These are phyloP conservation scores for Crematogaster levior DNA, from an alignment of 2,888 invertebrate genomes.

Conservation along the genomic window DNA sequence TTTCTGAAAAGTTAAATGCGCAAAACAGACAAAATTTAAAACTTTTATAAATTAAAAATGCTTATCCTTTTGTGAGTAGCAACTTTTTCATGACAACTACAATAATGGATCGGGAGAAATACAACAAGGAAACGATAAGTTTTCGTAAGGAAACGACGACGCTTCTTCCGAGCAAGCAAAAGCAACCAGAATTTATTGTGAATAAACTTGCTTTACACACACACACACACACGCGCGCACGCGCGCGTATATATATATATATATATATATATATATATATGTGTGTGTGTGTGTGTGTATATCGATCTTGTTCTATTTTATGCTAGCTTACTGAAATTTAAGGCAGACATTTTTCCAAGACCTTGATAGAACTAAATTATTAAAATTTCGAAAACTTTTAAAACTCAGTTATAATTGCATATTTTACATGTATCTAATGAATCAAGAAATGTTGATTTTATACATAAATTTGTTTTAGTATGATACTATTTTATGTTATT, in stretches of 20 bases:
- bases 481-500: background rate
- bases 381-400: background rate
- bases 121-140: slow-evolving; percentile 43
- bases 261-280: background rate
- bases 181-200: slow-evolving; percentile 51
- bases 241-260: background rate
- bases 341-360: slow-evolving; percentile 5
- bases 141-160: slow-evolving; percentile 42
- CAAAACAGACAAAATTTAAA: slow-evolving; percentile 12
- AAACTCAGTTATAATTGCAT: background rate
- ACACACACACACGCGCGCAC: background rate
- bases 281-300: background rate
- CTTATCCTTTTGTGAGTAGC: slow-evolving; percentile 25
- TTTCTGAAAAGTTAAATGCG: background rate
- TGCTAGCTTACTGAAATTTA: slow-evolving; percentile 7
- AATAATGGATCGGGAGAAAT: slow-evolving; percentile 44
- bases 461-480: background rate
- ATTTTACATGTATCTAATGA: background rate
- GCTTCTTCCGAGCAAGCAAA: slow-evolving; percentile 34
- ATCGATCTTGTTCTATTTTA: slow-evolving; percentile 15
- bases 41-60: slow-evolving; percentile 44
- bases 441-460: background rate
- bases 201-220: slow-evolving; percentile 19
- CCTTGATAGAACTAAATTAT: background rate
- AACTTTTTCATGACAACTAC: slow-evolving; percentile 15